These are phyloP conservation scores for Bactericera cockerelli DNA, from an alignment of 1,140 invertebrate species.

Conservation along the genomic window DNA sequence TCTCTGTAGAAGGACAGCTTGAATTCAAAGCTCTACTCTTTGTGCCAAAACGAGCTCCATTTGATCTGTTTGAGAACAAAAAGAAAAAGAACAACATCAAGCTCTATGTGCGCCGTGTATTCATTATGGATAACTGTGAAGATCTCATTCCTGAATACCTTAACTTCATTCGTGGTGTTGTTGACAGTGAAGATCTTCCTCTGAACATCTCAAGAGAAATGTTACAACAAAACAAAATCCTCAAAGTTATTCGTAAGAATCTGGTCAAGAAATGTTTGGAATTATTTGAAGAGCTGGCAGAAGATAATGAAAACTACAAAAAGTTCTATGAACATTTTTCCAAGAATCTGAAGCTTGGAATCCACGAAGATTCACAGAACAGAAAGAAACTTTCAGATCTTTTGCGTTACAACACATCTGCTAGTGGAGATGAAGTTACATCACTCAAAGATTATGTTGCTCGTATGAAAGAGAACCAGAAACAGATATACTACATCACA, in stretches of 20 bases:
- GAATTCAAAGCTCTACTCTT: constrained; percentile 95
- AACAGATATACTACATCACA: constrained; percentile 96
- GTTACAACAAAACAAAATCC: constrained; percentile 96
- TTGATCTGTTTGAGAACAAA: constrained; percentile 96
- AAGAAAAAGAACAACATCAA: constrained; percentile 99
- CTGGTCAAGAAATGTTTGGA: constrained; percentile 97
- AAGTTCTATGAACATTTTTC: constrained; percentile 98
- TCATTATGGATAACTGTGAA: constrained; percentile 99
- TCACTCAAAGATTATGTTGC: constrained; percentile 91
- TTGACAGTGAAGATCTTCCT: constrained; percentile 94
- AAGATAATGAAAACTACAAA: constrained; percentile 96
- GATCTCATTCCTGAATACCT: constrained; percentile 96
- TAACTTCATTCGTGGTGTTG: constrained; percentile 93
- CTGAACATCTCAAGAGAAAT: constrained; percentile 98
- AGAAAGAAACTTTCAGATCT: constrained; percentile 84
- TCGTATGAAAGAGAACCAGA: constrained; percentile 96
- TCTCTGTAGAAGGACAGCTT: constrained; percentile 95
- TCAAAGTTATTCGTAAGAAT: constrained; percentile 97
- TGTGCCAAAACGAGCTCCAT: constrained; percentile 85
- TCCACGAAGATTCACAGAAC: constrained; percentile 93
- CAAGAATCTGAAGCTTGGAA: constrained; percentile 95
- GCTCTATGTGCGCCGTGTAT: constrained; percentile 87
- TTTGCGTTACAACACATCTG: constrained; percentile 81
- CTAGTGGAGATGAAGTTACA: constrained; percentile 82
- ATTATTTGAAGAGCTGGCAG: constrained; percentile 84